Percentiles rank a stretch among this genome's conserved stretches.
phyloP scores from a whole-genome alignment of 2,888 invertebrate genomes.

The Agrotis segetum region DNA sequence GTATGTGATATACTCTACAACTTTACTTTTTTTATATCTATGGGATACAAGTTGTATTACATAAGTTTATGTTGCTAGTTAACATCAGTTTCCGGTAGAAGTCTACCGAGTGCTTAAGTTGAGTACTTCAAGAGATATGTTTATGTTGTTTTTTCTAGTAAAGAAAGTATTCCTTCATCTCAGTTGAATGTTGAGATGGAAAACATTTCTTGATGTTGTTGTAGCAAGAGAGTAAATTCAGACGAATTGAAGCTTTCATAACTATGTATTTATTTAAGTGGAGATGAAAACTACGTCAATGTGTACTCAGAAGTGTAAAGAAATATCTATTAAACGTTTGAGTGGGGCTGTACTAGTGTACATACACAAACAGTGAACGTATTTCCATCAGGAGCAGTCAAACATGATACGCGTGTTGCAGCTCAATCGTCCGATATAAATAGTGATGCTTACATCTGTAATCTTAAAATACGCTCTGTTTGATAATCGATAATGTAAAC shows the following conservation, averaged over 20 bases:
- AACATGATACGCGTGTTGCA: constrained; percentile 71
- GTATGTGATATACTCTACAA: constrained; percentile 23
- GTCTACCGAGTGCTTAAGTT: constrained; percentile 37
- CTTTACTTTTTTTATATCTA: constrained; percentile 39
- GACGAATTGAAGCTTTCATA: constrained; percentile 20
- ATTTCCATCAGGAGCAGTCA: constrained; percentile 71
- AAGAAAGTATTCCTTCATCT: constrained; percentile 21
- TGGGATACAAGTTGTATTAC: constrained; percentile 40
- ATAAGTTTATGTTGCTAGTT: constrained; percentile 46
- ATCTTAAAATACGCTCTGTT: constrained; percentile 74
- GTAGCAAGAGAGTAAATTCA: constrained; percentile 15
- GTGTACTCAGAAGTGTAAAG: constrained; percentile 35
- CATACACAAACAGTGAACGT: constrained; percentile 53
- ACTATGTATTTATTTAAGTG: constrained; percentile 27
- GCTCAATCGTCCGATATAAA: constrained; percentile 74
- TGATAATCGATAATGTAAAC: constrained; percentile 80
- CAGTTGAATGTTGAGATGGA: constrained; percentile 20
- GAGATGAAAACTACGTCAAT: constrained; percentile 30
- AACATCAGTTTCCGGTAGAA: constrained; percentile 53
- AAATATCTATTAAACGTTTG: constrained; percentile 46
- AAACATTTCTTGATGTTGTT: constrained; percentile 24
- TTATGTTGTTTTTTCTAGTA: constrained; percentile 49
- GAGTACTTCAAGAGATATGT: constrained; percentile 49
- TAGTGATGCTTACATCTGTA: constrained; percentile 74
- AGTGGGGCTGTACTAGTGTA: constrained; percentile 38